Base-by-base conservation (phyloP, 2,113 vertebrate genomes). In the Salvelinus fontinalis region DNA sequence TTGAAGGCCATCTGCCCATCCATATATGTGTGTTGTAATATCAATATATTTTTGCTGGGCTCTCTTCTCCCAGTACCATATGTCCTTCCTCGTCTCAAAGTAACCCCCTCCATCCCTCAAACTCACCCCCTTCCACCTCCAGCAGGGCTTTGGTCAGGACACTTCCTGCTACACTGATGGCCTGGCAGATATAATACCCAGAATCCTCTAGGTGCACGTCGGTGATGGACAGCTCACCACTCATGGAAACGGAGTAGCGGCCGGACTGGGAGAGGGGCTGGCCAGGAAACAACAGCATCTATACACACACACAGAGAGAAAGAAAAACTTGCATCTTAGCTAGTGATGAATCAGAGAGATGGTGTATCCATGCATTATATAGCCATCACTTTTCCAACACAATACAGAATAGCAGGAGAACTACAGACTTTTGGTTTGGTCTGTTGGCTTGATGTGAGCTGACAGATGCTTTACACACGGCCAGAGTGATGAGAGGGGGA, bases 111-210 rank as follows among this genome's bases (percentile, higher is more conserved):
- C 39, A 44, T 44, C 39, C 29, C 5, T 29, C 6, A 29, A 54
- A 76, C 90, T 94, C 95, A 99, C 98, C 97, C 90, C 97, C 95
- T 73, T 97, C 96, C 84, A 99, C 98, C 92, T 99, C 96, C 91
- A 99, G 93, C 88, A 96, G 95, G 9, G 97, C 97, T 87, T 97
- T 99, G 85, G 95, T 97, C 84, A 97, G 91, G 84, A 97, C 96
- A 78, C 97, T 99, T 83, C 98, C 98, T 3, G 98, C 98, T 39
- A 99, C 96, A 77, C 97, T 99, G 87, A 99, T 95, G 76, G 97
- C 98, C 93, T 99, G 98, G 89, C 98, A 99, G 85, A 98, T 95
- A 68, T 99, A 99, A 84, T 97, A 97, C 2, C 98, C 98, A 4
- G 96, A 95, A 86, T 99, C 98, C 75, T 98, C 97, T 0, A 95